Conservation (phyloP, 2,888 invertebrate genomes). For the Tuberolachnus salignus region DNA sequence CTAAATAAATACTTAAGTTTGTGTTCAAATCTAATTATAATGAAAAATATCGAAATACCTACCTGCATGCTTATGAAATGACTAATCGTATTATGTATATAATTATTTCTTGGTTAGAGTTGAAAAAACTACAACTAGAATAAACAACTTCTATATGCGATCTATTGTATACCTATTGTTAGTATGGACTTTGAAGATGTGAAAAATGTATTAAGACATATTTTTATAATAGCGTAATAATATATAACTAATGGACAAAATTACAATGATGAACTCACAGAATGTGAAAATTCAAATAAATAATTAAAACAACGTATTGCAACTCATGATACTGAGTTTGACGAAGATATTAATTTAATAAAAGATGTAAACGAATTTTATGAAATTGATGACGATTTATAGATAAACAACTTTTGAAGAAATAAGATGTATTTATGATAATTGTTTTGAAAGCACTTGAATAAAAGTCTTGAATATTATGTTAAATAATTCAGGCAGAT, state of each 20-base stretch:
- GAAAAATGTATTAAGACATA: slow-evolving; percentile 1
- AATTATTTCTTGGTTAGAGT: slow-evolving; percentile 2
- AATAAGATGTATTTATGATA: slow-evolving; percentile 22
- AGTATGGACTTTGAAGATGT: slow-evolving; percentile 7
- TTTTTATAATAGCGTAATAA: slow-evolving; percentile 25
- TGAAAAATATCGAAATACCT: neutral
- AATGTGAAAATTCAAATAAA: slow-evolving; percentile 9
- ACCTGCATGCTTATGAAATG: slow-evolving; percentile 11
- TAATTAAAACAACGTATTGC: slow-evolving; percentile 24
- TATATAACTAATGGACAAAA: slow-evolving; percentile 21
- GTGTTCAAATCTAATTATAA: slow-evolving; percentile 8
- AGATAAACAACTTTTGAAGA: neutral
- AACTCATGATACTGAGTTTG: neutral
- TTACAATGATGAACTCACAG: neutral
- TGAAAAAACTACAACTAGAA: neutral
- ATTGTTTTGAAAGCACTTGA: neutral
- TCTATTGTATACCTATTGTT: neutral
- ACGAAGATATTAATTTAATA: neutral
- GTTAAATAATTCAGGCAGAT: neutral
- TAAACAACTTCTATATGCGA: slow-evolving; percentile 4
- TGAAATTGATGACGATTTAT: neutral
- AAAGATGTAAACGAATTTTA: neutral
- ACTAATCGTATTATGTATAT: slow-evolving; percentile 11
- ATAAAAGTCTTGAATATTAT: neutral
- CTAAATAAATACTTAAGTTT: slow-evolving; percentile 10